Evolutionary conservation across 2,113 vertebrate species (phyloP).

Genomic region (Onychostoma macrolepis): DNA sequence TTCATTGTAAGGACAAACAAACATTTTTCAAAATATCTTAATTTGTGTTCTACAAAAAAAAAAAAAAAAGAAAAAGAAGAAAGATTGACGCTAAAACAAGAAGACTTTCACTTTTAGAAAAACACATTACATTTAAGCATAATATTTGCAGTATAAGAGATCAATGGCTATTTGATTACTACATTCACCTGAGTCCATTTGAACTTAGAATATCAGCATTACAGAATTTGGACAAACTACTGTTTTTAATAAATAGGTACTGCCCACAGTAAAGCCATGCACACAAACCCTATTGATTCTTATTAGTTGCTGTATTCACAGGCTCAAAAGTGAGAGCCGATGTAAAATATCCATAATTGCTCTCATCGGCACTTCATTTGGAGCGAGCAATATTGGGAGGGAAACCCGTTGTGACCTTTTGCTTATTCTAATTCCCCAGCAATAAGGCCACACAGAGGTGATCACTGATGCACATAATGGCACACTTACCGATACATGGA

Average conservation of each 20-base stretch:
- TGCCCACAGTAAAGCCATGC: not conserved
- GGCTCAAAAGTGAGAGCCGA: conserved; percentile 62
- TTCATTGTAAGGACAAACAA: not conserved
- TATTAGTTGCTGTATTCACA: conserved; percentile 74
- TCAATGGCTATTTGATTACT: not conserved
- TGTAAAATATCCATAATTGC: conserved; percentile 76
- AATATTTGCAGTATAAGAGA: not conserved
- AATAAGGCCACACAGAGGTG: conserved; percentile 78
- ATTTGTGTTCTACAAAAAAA: not conserved
- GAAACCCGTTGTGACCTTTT: conserved; percentile 77
- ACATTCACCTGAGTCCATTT: not conserved
- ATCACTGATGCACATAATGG: conserved; percentile 82
- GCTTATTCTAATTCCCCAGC: conserved; percentile 78
- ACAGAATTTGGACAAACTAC: not conserved
- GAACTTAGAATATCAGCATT: not conserved
- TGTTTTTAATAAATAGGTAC: not conserved
- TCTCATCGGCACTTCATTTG: conserved; percentile 80
- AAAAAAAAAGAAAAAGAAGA: too few relatives aligned
- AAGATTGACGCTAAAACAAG: not conserved
- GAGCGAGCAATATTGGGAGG: conserved; percentile 75
- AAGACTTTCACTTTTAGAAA: not conserved
- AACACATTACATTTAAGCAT: not conserved
- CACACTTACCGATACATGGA: conserved; percentile 79
- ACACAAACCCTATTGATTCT: conserved; percentile 66
- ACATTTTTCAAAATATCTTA: not conserved